Percentiles rank a stretch among this genome's conserved stretches.
phyloP scores from a whole-genome alignment of 2,888 invertebrate species.

The Synanthedon tipuliformis region DNA sequence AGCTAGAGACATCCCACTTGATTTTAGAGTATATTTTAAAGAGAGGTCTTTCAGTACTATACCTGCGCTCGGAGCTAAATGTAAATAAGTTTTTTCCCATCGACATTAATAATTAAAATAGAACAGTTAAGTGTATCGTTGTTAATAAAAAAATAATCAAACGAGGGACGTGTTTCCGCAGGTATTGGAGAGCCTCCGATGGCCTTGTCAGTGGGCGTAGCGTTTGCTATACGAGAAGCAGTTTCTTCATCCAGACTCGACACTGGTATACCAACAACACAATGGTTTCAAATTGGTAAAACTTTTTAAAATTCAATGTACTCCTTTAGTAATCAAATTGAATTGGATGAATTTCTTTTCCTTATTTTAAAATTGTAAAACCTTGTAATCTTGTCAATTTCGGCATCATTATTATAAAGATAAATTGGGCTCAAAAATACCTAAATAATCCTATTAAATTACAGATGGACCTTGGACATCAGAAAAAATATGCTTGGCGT shows the following conservation, averaged over 20 bases:
- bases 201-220: constrained; percentile 42
- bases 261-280: constrained; percentile 49
- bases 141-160: too few species aligned
- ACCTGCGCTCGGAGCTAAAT: constrained; percentile 70
- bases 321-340: too few species aligned
- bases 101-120: too few species aligned
- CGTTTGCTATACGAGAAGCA: constrained; percentile 73
- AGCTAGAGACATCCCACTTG: constrained; percentile 73
- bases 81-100: constrained; percentile 1
- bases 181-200: constrained; percentile 54
- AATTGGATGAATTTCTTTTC: too few species aligned
- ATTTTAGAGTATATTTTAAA: constrained; percentile 70
- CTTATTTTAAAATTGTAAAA: too few species aligned
- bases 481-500: constrained; percentile 21
- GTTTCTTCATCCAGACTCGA: constrained; percentile 71
- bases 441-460: constrained; percentile 4
- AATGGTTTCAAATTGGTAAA: constrained; percentile 71
- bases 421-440: too few species aligned
- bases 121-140: too few species aligned
- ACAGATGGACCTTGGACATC: constrained; percentile 30
- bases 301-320: too few species aligned
- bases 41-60: constrained; percentile 63
- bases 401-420: too few species aligned
- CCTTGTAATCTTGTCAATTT: too few species aligned
- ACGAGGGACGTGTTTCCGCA: too few species aligned